phyloP scores from a whole-genome alignment of 2,888 invertebrate genomes.

The Schrankia costaestrigalis region DNA sequence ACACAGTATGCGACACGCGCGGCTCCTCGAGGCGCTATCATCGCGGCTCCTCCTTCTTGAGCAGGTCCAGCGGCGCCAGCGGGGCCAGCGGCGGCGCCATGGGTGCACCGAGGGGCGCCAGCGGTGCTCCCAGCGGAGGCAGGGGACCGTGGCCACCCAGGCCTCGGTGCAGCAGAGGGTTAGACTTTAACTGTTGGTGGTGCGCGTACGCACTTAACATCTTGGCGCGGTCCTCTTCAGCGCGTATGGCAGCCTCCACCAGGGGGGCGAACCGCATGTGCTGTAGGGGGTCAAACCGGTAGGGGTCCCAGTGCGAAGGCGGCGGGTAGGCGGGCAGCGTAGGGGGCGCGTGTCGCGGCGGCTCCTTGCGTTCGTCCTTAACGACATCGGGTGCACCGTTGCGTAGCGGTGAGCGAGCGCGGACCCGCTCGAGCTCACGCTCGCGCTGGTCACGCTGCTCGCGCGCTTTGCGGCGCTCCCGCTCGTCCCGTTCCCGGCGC shows the following conservation, averaged over 20 bases:
- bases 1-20: constrained; percentile 45
- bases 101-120: constrained; percentile 51
- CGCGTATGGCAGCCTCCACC: constrained; percentile 88
- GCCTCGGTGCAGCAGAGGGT: constrained; percentile 62
- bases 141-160: too few relatives aligned
- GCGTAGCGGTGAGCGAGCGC: constrained; percentile 88
- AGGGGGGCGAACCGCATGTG: constrained; percentile 88
- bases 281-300: constrained; percentile 86
- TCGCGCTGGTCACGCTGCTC: constrained; percentile 73
- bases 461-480: constrained; percentile 79
- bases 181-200: constrained; percentile 78
- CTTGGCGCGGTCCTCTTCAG: constrained; percentile 90
- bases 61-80: constrained; percentile 78
- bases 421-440: constrained; percentile 81
- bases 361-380: constrained; percentile 76
- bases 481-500: constrained; percentile 58
- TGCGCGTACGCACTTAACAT: constrained; percentile 86
- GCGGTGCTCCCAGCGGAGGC: too few relatives aligned
- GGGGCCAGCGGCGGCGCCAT: constrained; percentile 73
- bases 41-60: constrained; percentile 81
- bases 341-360: constrained; percentile 66
- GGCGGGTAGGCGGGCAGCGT: constrained; percentile 80
- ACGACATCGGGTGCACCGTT: constrained; percentile 81
- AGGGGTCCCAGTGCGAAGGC: constrained; percentile 83
- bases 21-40: constrained; percentile 54